These are phyloP conservation scores for Colaptes auratus DNA, from an alignment of 2,113 vertebrate genomes.

Conservation along the genomic window DNA sequence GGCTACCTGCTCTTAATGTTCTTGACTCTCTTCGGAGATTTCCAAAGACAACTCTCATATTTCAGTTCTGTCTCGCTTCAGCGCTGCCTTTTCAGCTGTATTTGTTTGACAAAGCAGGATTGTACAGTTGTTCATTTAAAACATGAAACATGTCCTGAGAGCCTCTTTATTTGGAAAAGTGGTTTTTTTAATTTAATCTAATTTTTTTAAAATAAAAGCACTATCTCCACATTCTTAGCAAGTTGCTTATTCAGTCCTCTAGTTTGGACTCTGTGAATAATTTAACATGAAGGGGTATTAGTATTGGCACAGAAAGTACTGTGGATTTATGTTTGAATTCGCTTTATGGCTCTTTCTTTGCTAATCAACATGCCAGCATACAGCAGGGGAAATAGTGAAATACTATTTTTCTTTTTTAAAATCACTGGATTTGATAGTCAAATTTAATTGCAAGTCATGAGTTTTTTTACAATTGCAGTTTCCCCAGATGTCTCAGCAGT, in stretches of 20 bases:
- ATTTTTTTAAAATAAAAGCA: neutral
- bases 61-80: neutral
- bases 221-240: neutral
- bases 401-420: neutral
- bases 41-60: neutral
- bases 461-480: neutral
- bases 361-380: neutral
- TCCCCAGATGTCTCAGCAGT: neutral
- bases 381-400: neutral
- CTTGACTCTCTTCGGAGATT: neutral
- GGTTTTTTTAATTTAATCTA: neutral
- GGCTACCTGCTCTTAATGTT: neutral
- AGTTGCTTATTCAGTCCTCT: neutral
- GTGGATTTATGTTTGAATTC: neutral
- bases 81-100: neutral
- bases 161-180: neutral
- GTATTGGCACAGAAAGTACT: neutral
- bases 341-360: neutral
- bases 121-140: neutral
- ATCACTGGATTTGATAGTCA: neutral
- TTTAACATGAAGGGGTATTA: neutral
- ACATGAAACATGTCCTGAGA: neutral
- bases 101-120: neutral
- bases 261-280: neutral
- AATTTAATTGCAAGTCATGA: neutral